phyloP scores from a whole-genome alignment of 1,140 invertebrate genomes.

The Sinella curviseta region DNA sequence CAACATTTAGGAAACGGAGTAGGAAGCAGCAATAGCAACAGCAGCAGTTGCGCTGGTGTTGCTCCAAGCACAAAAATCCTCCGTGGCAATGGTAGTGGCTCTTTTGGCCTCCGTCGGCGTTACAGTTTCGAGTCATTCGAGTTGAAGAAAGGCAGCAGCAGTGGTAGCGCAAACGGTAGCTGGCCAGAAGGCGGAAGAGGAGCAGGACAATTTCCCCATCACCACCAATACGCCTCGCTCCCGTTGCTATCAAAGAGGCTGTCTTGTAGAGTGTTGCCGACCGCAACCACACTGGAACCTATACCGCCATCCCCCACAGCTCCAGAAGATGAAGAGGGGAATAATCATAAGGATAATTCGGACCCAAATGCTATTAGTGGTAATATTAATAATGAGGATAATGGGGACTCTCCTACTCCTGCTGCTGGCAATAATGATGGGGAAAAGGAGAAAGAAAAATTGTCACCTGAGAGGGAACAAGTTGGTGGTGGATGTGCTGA shows the following conservation, averaged over 20 bases:
- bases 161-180: not conserved
- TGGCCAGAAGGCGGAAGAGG: not conserved
- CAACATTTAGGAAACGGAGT: not conserved
- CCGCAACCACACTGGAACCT: not conserved
- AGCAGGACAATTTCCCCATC: not conserved
- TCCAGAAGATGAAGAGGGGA: not conserved
- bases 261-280: not conserved
- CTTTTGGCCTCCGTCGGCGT: constrained; percentile 11
- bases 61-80: not conserved
- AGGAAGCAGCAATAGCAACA: too few relatives aligned
- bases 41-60: too few relatives aligned
- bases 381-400: not conserved
- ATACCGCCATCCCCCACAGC: constrained; percentile 3
- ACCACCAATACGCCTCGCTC: not conserved
- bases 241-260: not conserved
- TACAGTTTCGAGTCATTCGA: constrained; percentile 17
- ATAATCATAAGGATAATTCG: not conserved
- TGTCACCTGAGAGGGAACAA: not conserved
- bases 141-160: not conserved
- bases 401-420: not conserved
- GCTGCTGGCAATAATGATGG: not conserved
- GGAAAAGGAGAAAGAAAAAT: not conserved
- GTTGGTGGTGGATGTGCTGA: not conserved
- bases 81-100: constrained; percentile 1
- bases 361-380: not conserved